These are phyloP conservation scores for Tricholaema leucomelas DNA, from an alignment of 2,113 vertebrate species.

Conservation along the genomic window DNA sequence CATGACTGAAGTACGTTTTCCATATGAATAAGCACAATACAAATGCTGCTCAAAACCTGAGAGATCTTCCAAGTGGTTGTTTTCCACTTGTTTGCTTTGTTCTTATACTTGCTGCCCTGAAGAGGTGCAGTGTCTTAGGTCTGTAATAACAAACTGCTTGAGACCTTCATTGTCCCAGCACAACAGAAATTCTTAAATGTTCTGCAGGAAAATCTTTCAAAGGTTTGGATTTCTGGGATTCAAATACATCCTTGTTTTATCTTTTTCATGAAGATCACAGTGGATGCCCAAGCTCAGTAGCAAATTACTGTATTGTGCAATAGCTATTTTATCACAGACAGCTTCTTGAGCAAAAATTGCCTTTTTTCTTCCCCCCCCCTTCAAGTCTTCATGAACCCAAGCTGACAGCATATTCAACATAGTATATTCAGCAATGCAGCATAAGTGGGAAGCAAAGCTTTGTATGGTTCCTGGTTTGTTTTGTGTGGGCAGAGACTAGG, in stretches of 20 bases:
- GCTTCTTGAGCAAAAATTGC: not conserved
- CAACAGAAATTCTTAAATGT: not conserved
- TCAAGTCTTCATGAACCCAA: not conserved
- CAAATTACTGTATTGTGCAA: not conserved
- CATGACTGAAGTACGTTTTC: not conserved
- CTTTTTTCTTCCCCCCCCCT: not conserved
- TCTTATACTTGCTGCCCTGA: not conserved
- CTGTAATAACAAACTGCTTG: not conserved
- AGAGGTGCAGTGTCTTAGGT: not conserved
- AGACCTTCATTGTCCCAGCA: not conserved
- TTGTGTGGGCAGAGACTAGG: not conserved
- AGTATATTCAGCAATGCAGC: not conserved
- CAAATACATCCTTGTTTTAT: not conserved
- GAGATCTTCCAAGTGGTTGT: not conserved
- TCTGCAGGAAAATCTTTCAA: not conserved
- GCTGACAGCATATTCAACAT: not conserved
- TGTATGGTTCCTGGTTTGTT: not conserved
- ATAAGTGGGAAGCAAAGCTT: not conserved
- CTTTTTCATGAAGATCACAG: not conserved
- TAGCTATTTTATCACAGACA: not conserved
- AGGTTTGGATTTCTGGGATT: not conserved
- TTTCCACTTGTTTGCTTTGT: not conserved
- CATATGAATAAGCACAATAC: not conserved
- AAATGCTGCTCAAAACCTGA: not conserved
- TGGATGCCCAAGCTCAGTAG: not conserved